Base-by-base conservation (phyloP, 2,113 vertebrate species). In the Chionis minor region DNA sequence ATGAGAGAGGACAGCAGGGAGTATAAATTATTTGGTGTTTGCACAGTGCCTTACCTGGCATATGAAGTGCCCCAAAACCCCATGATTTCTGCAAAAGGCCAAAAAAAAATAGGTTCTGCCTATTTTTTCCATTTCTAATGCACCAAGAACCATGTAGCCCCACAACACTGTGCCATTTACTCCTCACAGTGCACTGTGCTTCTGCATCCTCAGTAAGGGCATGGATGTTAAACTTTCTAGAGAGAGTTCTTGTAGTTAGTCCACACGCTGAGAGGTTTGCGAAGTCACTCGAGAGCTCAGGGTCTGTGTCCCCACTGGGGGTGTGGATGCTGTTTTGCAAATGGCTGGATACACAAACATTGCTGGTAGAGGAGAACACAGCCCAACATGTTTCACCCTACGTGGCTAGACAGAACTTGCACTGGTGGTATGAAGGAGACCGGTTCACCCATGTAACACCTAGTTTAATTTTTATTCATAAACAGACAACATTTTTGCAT, bases 211-310 rank as follows among this genome's bases (percentile, higher is more conserved):
- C 33, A 7, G 26, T 10, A 35, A 51, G 49, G 28, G 45, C 58
- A 28, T 0, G 4, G 22, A 47, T 0, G 0, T 35, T 33, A 28
- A 83, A 38, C 22, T 17, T 56, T 22, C 35, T 28, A 12, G 33
- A 51, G 45, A 47, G 20, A n/a, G 7, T 38, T 49, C 12, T 32
- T 51, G 15, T 21, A 14, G 35, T 54, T 40, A n/a, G 47, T 33
- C 30, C 0, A 3, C 2, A 2, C 49, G 58, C 62, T 83, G 54
- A 32, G 38, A 27, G 75, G 51, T 6, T 35, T 33, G 33, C 19
- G 28, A 4, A 13, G 58, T 21, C 18, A 51, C 62, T 33, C 6
- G 8, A 24, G 47, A 80, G 17, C 5, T 2, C 8, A 11, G 14
- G 12, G 20, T 32, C 27, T 77, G 20, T n/a, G 27, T n/a, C n/a